phyloP scores from a whole-genome alignment of 2,797 vertebrate genomes.

The Xiphorhynchus erythropygius region DNA sequence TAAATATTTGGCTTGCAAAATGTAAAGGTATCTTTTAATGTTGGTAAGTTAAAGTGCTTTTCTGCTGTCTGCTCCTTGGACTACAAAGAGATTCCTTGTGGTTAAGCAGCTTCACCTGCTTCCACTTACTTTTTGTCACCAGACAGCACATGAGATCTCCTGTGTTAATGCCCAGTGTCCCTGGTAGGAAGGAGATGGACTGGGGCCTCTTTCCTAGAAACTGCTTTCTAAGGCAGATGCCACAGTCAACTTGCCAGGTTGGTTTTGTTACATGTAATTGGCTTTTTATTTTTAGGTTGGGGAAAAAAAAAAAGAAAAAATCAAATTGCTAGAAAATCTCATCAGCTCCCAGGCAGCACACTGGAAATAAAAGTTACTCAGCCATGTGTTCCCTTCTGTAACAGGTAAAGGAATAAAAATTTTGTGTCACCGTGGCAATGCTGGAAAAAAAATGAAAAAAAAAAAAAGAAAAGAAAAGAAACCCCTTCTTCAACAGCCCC shows the following conservation, averaged over 20 bases:
- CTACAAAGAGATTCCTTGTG: constrained; percentile 17
- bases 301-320: background rate
- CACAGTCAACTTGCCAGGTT: background rate
- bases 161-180: background rate
- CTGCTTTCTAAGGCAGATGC: background rate
- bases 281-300: background rate
- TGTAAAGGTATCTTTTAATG: background rate
- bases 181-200: fast-evolving
- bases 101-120: constrained; percentile 35
- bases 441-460: background rate
- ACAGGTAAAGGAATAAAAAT: background rate
- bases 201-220: background rate
- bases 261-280: background rate
- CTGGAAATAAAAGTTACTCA: background rate
- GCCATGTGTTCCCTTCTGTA: background rate
- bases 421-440: background rate
- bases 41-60: background rate
- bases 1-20: background rate
- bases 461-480: background rate
- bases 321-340: constrained; percentile 34
- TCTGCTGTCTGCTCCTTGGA: constrained; percentile 1
- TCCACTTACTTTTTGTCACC: background rate
- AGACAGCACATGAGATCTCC: background rate
- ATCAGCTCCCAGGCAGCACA: background rate
- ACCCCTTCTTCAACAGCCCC: constrained; percentile 3